A percentile compares a stretch with the other conserved stretches of the same genome.
Conservation (phyloP, 92 coral and sea anemone species). For the Porites evermanni region DNA sequence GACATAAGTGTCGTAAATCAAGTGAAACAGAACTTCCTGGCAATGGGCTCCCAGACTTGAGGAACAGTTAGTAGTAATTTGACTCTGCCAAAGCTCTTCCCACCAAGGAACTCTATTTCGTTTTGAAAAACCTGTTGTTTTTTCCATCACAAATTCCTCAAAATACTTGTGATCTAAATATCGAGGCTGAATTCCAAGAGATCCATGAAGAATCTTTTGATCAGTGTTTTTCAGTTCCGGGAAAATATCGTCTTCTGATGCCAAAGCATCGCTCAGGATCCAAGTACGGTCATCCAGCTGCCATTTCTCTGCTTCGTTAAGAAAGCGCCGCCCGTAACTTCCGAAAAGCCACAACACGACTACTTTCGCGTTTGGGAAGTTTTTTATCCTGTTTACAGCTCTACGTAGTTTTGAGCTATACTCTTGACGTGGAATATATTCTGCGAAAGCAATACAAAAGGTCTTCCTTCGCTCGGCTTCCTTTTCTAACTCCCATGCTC, state of each 20-base stretch:
- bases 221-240: conserved; percentile 23
- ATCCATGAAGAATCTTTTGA: conserved; percentile 62
- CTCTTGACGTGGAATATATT: conserved; percentile 72
- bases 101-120: conserved; percentile 65
- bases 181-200: conserved; percentile 65
- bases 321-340: conserved; percentile 66
- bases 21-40: conserved; percentile 9
- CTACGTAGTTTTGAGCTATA: conserved; percentile 59
- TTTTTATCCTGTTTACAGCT: conserved; percentile 64
- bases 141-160: conserved; percentile 44
- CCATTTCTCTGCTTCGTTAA: conserved; percentile 66
- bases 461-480: conserved; percentile 68
- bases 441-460: conserved; percentile 77
- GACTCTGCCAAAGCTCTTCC: conserved; percentile 68
- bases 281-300: conserved; percentile 73
- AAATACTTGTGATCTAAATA: conserved; percentile 30
- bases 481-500: conserved; percentile 67
- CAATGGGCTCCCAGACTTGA: not conserved
- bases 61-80: conserved; percentile 16
- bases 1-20: conserved; percentile 55
- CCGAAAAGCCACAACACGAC: conserved; percentile 75
- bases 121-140: conserved; percentile 17
- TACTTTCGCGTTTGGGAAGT: conserved; percentile 63
- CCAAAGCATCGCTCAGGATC: conserved; percentile 75
- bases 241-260: conserved; percentile 56